Percentiles rank a stretch among this genome's conserved stretches.
Conservation (phyloP, 2,113 vertebrate species). For the Agapornis roseicollis region DNA sequence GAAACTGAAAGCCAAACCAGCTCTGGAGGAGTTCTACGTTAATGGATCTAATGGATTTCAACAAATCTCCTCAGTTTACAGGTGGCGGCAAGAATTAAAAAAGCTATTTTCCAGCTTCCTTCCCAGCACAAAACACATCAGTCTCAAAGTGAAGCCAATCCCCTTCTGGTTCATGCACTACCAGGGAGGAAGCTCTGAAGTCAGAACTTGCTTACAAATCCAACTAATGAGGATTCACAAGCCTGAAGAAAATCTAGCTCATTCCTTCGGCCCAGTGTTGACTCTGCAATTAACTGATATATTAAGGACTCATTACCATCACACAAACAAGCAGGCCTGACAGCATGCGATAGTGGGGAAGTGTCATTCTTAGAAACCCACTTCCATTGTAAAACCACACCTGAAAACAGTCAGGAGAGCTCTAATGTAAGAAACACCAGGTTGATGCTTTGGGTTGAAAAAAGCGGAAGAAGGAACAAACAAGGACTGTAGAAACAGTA, state of each 20-base stretch:
- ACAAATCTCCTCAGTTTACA: neutral
- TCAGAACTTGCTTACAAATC: neutral
- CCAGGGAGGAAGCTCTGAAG: neutral
- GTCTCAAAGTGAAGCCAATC: neutral
- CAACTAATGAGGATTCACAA: neutral
- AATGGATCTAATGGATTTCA: neutral
- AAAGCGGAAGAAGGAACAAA: neutral
- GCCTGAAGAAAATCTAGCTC: neutral
- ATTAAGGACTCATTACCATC: neutral
- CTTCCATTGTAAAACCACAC: neutral
- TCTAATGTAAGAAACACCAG: neutral
- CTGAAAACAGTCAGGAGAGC: neutral
- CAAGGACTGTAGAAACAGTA: neutral
- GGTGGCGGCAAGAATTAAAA: neutral
- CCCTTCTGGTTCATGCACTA: neutral
- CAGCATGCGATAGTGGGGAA: neutral
- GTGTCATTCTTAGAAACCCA: neutral
- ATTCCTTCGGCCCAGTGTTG: neutral
- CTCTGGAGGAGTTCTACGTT: neutral
- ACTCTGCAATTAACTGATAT: constrained; percentile 17
- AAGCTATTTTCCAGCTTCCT: neutral
- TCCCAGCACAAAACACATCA: neutral
- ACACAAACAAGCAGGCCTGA: neutral
- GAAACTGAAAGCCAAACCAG: neutral
- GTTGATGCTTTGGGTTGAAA: neutral